Evolutionary conservation across 2,797 vertebrate genomes (phyloP).

Genomic region (Myotis planiceps): DNA sequence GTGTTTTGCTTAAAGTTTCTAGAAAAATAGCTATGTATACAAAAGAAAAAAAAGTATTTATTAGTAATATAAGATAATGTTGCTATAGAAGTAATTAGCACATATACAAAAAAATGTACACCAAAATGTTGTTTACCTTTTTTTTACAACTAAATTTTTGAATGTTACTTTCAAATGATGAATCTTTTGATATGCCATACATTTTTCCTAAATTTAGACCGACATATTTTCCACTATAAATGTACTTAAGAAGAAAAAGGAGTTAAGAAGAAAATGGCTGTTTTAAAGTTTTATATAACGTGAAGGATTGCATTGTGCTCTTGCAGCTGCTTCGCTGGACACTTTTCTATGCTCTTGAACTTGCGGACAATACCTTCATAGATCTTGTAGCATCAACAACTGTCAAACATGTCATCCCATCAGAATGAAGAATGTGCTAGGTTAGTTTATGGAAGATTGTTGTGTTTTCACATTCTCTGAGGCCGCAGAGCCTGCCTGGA

Average conservation of each 20-base stretch:
- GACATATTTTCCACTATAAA: background rate
- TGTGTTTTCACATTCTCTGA: constrained; percentile 64
- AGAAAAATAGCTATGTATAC: background rate
- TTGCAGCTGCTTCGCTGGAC: background rate
- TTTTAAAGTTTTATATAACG: background rate
- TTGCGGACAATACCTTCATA: constrained; percentile 57
- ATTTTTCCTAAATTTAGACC: background rate
- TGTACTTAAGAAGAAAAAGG: background rate
- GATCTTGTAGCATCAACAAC: constrained; percentile 25
- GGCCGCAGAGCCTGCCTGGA: background rate
- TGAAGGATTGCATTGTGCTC: constrained; percentile 12
- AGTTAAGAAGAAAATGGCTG: background rate
- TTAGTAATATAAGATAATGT: background rate
- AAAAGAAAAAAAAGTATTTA: background rate
- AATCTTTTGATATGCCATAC: background rate
- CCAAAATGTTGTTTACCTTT: background rate
- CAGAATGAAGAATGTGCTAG: constrained; percentile 65
- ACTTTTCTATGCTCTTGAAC: constrained; percentile 38
- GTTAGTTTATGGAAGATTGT: constrained; percentile 52
- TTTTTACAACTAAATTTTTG: background rate
- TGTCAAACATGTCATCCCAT: constrained; percentile 53
- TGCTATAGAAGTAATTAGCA: background rate
- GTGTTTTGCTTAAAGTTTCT: background rate
- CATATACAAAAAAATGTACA: background rate
- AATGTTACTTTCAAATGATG: background rate